phyloP scores from a whole-genome alignment of 1,140 invertebrate species.

The Pseudomyrmex flavicornis region DNA sequence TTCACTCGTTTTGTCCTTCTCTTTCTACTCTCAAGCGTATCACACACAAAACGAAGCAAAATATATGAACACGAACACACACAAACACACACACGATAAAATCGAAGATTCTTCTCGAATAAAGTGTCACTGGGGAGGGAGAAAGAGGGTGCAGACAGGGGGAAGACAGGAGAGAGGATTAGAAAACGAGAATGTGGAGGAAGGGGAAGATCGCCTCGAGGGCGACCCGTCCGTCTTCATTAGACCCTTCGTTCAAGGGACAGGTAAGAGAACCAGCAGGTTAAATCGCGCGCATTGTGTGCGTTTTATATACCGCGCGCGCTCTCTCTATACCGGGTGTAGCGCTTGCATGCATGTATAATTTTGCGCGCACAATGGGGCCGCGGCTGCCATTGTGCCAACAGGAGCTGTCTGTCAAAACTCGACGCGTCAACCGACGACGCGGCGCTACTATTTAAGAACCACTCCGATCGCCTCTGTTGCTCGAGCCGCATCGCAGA shows the following conservation, averaged over 20 bases:
- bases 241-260: conserved; percentile 43
- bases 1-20: conserved; percentile 2
- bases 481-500: not conserved
- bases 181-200: conserved; percentile 11
- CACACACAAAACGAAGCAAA: conserved; percentile 61
- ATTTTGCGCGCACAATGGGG: conserved; percentile 60
- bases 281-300: conserved; percentile 70
- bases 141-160: not conserved
- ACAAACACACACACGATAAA: conserved; percentile 13
- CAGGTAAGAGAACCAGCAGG: conserved; percentile 60
- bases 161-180: no score
- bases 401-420: conserved; percentile 73
- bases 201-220: not conserved
- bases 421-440: conserved; percentile 64
- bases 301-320: conserved; percentile 40
- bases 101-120: conserved; percentile 47
- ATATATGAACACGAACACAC: not conserved
- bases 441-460: conserved; percentile 68
- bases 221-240: conserved; percentile 47
- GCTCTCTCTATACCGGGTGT: conserved; percentile 46
- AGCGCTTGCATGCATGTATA: conserved; percentile 67
- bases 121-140: conserved; percentile 44
- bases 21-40: not conserved
- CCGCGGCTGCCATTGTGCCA: conserved; percentile 61
- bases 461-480: conserved; percentile 51